These are phyloP conservation scores for Penelope pileata DNA, from an alignment of 2,113 vertebrate species.

Conservation along the genomic window DNA sequence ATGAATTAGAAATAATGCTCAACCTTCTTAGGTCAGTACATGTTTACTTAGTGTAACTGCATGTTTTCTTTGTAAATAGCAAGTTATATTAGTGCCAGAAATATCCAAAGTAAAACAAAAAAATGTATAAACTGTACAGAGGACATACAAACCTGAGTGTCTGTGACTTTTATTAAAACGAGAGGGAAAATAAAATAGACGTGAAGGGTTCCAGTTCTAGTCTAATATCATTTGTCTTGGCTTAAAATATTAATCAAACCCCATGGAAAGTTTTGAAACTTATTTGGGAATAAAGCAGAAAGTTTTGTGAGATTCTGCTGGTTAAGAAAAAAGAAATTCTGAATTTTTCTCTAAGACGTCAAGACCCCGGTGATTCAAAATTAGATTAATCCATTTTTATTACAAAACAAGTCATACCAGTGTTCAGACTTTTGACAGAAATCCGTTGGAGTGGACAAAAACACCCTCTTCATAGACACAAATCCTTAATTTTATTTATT, in stretches of 20 bases:
- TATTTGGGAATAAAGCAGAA: neutral
- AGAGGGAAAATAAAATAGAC: neutral
- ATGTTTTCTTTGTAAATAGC: neutral
- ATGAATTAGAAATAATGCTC: neutral
- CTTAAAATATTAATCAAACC: neutral
- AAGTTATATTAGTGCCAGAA: neutral
- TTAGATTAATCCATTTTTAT: neutral
- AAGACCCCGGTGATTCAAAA: neutral
- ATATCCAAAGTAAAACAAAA: neutral
- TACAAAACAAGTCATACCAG: neutral
- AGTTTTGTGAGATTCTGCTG: neutral
- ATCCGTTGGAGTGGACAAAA: neutral
- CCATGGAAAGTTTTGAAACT: neutral
- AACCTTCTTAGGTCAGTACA: neutral
- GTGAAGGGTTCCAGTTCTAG: neutral
- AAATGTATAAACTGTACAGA: neutral
- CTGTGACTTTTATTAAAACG: neutral
- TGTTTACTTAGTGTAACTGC: neutral
- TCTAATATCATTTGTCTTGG: neutral
- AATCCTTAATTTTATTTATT: neutral
- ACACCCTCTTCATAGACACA: neutral
- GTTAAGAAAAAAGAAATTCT: neutral
- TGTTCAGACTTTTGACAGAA: neutral
- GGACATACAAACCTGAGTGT: neutral
- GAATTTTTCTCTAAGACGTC: neutral